Evolutionary conservation across 2,888 invertebrate species (phyloP).

Genomic region (Drosophila pseudotakahashii): DNA sequence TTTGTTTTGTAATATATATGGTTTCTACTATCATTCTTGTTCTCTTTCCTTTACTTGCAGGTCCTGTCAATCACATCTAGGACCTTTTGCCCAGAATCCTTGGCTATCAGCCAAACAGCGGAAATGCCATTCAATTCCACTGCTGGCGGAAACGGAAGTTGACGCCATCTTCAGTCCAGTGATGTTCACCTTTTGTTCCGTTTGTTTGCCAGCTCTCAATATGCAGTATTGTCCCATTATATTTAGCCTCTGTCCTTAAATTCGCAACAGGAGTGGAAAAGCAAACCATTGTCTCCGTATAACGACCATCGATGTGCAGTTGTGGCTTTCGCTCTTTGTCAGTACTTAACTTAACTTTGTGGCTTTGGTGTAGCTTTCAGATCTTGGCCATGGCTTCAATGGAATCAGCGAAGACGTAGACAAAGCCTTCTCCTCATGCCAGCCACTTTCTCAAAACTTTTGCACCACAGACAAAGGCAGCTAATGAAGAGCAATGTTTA

Average conservation of each 20-base stretch:
- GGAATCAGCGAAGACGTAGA: conserved; percentile 9
- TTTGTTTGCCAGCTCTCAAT: conserved; percentile 21
- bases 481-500: conserved; percentile 4
- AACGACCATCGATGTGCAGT: conserved; percentile 17
- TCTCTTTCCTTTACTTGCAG: not conserved
- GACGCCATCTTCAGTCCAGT: conserved; percentile 5
- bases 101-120: conserved; percentile 13
- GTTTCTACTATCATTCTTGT: not conserved
- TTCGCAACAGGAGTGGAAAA: conserved; percentile 1
- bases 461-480: not conserved
- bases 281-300: conserved; percentile 14
- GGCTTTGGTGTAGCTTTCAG: conserved; percentile 12
- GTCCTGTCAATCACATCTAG: not conserved
- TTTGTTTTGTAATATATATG: not conserved
- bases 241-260: conserved; percentile 10
- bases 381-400: conserved; percentile 6
- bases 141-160: conserved; percentile 19
- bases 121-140: conserved; percentile 14
- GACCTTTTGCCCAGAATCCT: not conserved
- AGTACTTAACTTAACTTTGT: conserved; percentile 21
- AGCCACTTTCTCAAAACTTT: conserved; percentile 3
- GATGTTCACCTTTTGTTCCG: conserved; percentile 15
- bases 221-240: conserved; percentile 24
- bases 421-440: not conserved
- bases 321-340: conserved; percentile 23